Evolutionary conservation across 2,113 vertebrate species (phyloP).

Genomic region (Nothoprocta perdicaria): DNA sequence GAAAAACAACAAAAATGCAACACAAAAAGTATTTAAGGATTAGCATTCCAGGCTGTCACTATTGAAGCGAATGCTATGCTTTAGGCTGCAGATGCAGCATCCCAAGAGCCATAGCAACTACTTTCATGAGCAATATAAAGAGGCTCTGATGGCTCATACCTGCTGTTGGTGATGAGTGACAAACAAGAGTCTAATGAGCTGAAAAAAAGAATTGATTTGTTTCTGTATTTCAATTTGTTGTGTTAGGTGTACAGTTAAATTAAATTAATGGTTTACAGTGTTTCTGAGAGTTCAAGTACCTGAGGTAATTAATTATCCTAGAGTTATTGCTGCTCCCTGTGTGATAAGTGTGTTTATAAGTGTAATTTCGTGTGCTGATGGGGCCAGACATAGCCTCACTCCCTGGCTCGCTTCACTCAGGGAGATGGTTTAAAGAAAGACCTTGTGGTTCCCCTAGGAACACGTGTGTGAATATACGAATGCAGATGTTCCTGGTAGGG

Average conservation of each 20-base stretch:
- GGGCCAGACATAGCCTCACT: neutral
- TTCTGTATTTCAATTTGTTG: conserved; percentile 38
- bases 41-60: neutral
- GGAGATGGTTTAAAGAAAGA: neutral
- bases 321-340: neutral
- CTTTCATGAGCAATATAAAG: neutral
- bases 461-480: neutral
- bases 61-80: neutral
- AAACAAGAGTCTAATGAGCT: conserved; percentile 19
- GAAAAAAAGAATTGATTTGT: neutral
- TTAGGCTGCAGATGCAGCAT: neutral
- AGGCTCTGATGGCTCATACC: neutral
- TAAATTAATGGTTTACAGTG: conserved; percentile 39
- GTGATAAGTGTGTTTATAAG: neutral
- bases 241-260: conserved; percentile 45
- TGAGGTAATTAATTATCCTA: conserved; percentile 43
- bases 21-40: neutral
- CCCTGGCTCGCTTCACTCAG: neutral
- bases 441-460: neutral
- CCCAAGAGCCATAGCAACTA: neutral
- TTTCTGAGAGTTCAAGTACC: conserved; percentile 21
- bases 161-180: neutral
- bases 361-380: neutral
- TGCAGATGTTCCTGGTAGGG: neutral
- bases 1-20: neutral